Conservation (phyloP, 2,888 invertebrate genomes). For the Buathra laborator region DNA sequence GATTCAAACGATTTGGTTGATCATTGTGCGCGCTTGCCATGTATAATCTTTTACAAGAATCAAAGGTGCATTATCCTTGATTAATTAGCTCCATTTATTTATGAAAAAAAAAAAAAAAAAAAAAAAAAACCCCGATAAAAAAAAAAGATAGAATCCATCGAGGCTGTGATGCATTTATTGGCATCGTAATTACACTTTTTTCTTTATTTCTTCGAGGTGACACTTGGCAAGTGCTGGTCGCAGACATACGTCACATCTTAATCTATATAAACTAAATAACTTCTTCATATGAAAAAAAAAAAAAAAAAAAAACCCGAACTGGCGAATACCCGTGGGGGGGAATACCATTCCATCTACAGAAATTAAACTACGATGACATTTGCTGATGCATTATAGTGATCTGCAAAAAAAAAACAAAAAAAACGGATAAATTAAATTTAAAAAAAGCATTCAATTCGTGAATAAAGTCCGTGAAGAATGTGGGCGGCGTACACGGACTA, state of each 20-base stretch:
- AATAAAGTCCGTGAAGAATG: conserved; percentile 37
- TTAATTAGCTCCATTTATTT: conserved; percentile 39
- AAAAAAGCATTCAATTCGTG: conserved; percentile 32
- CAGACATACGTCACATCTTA: conserved; percentile 59
- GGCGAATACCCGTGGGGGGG: conserved; percentile 54
- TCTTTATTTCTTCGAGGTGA: conserved; percentile 50
- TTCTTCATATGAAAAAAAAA: conserved; percentile 37
- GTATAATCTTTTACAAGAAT: conserved; percentile 49
- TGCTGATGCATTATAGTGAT: conserved; percentile 57
- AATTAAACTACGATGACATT: conserved; percentile 46
- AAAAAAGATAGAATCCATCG: conserved; percentile 41
- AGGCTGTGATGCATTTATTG: conserved; percentile 76
- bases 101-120: conserved; percentile 42
- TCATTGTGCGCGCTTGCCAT: conserved; percentile 43
- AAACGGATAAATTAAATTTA: neutral
- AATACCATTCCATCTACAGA: conserved; percentile 69
- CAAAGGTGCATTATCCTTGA: conserved; percentile 13
- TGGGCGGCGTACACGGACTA: conserved; percentile 43
- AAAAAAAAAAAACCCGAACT: conserved; percentile 43
- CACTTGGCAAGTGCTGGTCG: conserved; percentile 66
- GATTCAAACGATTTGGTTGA: conserved; percentile 37
- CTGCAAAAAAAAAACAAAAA: conserved; percentile 18
- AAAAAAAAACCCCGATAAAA: neutral
- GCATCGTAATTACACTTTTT: conserved; percentile 69
- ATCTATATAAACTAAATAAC: conserved; percentile 51